Conservation (phyloP, 1,140 invertebrate species). For the Saccostrea echinata region DNA sequence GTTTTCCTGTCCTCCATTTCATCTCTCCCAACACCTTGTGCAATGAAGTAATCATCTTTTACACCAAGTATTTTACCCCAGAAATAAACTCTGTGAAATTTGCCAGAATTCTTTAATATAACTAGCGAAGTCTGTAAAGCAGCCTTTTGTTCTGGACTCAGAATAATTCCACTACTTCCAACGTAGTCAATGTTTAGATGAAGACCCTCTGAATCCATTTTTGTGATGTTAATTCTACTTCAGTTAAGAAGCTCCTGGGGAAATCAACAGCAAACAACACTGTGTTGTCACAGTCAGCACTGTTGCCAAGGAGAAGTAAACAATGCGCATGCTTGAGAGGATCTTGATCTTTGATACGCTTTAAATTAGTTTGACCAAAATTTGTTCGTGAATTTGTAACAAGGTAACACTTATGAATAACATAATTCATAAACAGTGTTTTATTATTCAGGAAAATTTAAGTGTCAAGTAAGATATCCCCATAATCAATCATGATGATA, state of each 20-base stretch:
- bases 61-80: constrained; percentile 80
- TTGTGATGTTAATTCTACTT: constrained; percentile 18
- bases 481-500: background rate
- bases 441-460: too few relatives aligned
- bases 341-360: constrained; percentile 19
- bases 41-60: constrained; percentile 80
- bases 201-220: constrained; percentile 77
- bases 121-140: constrained; percentile 78
- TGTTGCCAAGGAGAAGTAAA: constrained; percentile 58
- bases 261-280: background rate
- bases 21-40: constrained; percentile 78
- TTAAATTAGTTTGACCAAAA: background rate
- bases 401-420: background rate
- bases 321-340: constrained; percentile 21
- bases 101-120: constrained; percentile 79
- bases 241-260: constrained; percentile 12
- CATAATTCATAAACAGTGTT: too few relatives aligned
- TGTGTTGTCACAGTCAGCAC: constrained; percentile 40
- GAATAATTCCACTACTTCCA: constrained; percentile 76
- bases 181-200: constrained; percentile 79
- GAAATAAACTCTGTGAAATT: constrained; percentile 79
- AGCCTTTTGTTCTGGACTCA: constrained; percentile 79
- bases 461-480: too few relatives aligned
- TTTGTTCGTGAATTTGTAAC: background rate
- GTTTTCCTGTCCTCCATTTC: constrained; percentile 77